Evolutionary conservation across 2,888 invertebrate genomes (phyloP), one percentile per base, ranked within the genome.

Genomic region (Alentia gelatinosa): DNA sequence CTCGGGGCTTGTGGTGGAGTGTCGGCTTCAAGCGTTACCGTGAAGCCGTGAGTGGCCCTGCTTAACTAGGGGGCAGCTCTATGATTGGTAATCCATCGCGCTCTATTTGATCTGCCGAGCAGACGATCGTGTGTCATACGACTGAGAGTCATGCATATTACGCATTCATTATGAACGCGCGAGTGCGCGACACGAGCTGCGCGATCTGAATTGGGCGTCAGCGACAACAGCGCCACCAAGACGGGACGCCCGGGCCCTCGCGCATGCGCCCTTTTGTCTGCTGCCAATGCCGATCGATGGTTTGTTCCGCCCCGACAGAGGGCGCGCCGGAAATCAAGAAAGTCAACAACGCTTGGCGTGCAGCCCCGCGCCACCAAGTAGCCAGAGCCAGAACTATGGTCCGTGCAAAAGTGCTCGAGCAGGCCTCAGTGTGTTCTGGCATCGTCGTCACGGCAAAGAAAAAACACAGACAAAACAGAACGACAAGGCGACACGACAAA

Each of bases 141-240:
- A 39, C 79, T 19, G 23, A 79, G 39, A 79, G 79, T 79, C 79
- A 79, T 79, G 79, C 79, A 79, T 79, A 79, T 37, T 39, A 79
- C 39, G 35, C 79, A 79, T 79, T 15, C 79, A 79, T 79, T 79
- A 79, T 79, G 79, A 19, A 23, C 15, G 26, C 15, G 79, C 37
- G 35, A 9, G 15, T 19, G 39, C n/a, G 15, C 74, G 74, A 9
- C 47, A 9, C 30, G 74, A 15, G 19, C 74, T 19, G 12, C 74
- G n/a, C 23, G 79, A 15, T 39, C 35, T 23, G 39, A 79, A 39
- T 79, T 39, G 37, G 79, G 37, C 39, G 37, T 79, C 37, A 79
- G 12, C 15, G 35, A 1, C 79, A 79, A 39, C 12, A 35, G 37
- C 19, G 79, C 35, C 79, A 23, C 79, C 37, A 79, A 79, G 79